Base-by-base conservation (phyloP, 2,113 vertebrate genomes). In the Ahaetulla prasina region DNA sequence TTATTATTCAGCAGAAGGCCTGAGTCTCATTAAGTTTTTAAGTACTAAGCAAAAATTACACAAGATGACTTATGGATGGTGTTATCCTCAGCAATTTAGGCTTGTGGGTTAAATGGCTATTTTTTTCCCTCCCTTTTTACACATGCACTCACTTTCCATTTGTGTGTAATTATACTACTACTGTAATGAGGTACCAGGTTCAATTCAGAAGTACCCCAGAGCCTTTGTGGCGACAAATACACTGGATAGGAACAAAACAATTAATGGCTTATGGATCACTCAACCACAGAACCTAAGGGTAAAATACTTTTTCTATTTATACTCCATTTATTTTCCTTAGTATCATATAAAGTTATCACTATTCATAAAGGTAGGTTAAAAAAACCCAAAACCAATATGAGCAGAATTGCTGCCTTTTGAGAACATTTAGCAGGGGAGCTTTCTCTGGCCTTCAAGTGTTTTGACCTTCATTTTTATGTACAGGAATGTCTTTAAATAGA, bases 261-360 rank as follows among this genome's bases (percentile, higher is more conserved):
- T 96, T 96, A 96, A 97, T 96, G 91, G 89, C 94, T 97, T 95
- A 94, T 93, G 95, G 95, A 96, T 94, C 93, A 60, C 96, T 95
- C 90, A 95, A 95, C 94, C 93, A 92, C 45, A 92, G 94, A 93
- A 94, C 96, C 95, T 94, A 93, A 94, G 95, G 95, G 94, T 92
- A 93, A 96, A 96, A 92, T 23, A 95, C 91, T 92, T 95, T 94
- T 93, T 91, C 94, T 93, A 87, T 94, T 96, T 95, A 93, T 91
- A 94, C 91, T 95, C 93, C 91, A 91, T 95, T 96, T 96, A 96
- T 95, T 95, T 96, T 92, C 93, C 93, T 53, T 95, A 94, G 95
- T 89, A 95, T 95, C 94, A 23, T 8, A 52, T 1, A 0, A 92
- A 95, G 93, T 94, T 95, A 30, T 80, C 91, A 90, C 91, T 89